Conservation (phyloP, 1,140 invertebrate genomes). For the Euwallacea similis region DNA sequence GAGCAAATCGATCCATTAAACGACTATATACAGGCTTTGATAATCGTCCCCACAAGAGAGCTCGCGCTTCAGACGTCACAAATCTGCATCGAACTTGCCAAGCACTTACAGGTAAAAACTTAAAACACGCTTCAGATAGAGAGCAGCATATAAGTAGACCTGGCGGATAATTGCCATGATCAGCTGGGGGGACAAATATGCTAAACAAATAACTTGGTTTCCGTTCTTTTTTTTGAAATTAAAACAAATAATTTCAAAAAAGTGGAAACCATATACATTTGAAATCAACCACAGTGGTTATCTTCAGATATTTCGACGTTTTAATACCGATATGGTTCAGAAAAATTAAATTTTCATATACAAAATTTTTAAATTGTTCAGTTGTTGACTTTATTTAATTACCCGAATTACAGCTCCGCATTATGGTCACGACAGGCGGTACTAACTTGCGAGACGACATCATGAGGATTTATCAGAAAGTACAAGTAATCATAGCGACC, state of each 20-base stretch:
- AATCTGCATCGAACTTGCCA: slow-evolving; percentile 98
- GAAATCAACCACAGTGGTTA: not conserved
- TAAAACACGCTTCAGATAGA: not conserved
- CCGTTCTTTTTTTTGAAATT: not conserved
- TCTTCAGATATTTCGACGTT: not conserved
- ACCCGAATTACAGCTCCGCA: slow-evolving; percentile 64
- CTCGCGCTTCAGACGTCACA: slow-evolving; percentile 99
- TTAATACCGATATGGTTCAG: not conserved
- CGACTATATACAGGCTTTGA: slow-evolving; percentile 93
- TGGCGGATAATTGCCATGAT: slow-evolving; percentile 12
- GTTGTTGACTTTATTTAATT: not conserved
- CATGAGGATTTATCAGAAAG: slow-evolving; percentile 99
- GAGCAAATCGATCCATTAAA: slow-evolving; percentile 91
- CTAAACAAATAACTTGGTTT: slow-evolving; percentile 39
- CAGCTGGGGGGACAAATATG: slow-evolving; percentile 38
- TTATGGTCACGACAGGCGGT: slow-evolving; percentile 98
- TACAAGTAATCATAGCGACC: slow-evolving; percentile 98
- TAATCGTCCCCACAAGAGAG: slow-evolving; percentile 98
- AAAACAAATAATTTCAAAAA: slow-evolving; percentile 2
- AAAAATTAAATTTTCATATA: not conserved
- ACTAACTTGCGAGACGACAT: slow-evolving; percentile 99
- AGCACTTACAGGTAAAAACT: slow-evolving; percentile 75
- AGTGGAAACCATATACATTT: slow-evolving; percentile 10
- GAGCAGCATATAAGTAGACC: slow-evolving; percentile 37
- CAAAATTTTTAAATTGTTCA: too few species aligned